Conservation (phyloP, 1,140 invertebrate species). For the Chlorops oryzae region DNA sequence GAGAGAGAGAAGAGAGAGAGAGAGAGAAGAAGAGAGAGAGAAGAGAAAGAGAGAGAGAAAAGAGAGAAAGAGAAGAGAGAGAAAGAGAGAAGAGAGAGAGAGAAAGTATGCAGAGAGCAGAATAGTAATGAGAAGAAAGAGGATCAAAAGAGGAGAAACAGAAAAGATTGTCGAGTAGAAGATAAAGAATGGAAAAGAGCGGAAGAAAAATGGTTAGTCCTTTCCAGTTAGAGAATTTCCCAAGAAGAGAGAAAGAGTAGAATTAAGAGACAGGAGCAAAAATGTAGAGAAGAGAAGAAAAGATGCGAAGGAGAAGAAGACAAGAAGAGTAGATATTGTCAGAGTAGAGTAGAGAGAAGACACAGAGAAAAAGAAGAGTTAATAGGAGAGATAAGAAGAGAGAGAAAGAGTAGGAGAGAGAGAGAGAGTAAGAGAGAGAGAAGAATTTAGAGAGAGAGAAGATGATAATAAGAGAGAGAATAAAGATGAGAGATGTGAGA, state of each 20-base stretch:
- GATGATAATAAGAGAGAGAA: too few relatives aligned
- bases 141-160: not conserved
- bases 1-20: not conserved
- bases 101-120: not conserved
- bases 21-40: not conserved
- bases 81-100: not conserved
- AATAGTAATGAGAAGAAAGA: not conserved
- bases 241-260: not conserved
- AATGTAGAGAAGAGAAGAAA: not conserved
- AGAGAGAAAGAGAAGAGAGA: not conserved
- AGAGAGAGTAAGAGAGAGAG: too few relatives aligned
- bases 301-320: not conserved
- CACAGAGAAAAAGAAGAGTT: not conserved
- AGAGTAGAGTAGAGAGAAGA: not conserved
- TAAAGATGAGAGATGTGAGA: too few relatives aligned
- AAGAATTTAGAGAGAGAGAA: too few relatives aligned
- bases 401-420: too few relatives aligned
- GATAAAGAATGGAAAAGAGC: not conserved
- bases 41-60: not conserved
- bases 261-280: not conserved
- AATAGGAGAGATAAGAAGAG: too few relatives aligned
- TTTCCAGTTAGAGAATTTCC: too few relatives aligned
- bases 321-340: not conserved
- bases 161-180: not conserved
- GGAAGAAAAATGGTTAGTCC: not conserved